phyloP scores from a whole-genome alignment of 2,797 vertebrate genomes.

The Myotis daubentonii region DNA sequence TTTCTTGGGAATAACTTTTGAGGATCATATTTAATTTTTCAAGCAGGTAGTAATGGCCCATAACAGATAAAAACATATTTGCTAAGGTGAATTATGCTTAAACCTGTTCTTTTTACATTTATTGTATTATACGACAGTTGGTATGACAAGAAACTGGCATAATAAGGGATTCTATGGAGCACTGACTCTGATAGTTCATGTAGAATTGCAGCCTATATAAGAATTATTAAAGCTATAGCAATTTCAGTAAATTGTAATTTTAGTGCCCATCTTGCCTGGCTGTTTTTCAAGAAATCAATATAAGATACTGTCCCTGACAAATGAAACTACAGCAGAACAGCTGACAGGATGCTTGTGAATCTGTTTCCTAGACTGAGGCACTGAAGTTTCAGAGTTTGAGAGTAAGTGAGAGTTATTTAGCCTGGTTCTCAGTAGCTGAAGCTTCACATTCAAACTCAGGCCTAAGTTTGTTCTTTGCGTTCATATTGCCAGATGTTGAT shows the following conservation, averaged over 20 bases:
- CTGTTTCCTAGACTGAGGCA: background rate
- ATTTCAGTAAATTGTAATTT: constrained; percentile 61
- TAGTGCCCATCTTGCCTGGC: constrained; percentile 19
- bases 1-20: background rate
- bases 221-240: background rate
- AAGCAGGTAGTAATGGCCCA: background rate
- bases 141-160: background rate
- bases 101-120: background rate
- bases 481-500: background rate
- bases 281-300: constrained; percentile 56
- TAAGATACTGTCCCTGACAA: background rate
- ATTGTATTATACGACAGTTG: background rate
- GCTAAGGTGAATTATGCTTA: background rate
- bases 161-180: background rate
- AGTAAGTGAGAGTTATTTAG: background rate
- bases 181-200: background rate
- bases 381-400: background rate
- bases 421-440: background rate
- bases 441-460: background rate
- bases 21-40: constrained; percentile 15
- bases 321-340: background rate
- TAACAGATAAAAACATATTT: constrained; percentile 6
- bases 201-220: background rate
- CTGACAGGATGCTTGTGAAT: background rate
- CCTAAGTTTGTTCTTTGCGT: background rate